These are phyloP conservation scores for Dendrolimus punctatus DNA, from an alignment of 1,140 invertebrate species.

Conservation along the genomic window DNA sequence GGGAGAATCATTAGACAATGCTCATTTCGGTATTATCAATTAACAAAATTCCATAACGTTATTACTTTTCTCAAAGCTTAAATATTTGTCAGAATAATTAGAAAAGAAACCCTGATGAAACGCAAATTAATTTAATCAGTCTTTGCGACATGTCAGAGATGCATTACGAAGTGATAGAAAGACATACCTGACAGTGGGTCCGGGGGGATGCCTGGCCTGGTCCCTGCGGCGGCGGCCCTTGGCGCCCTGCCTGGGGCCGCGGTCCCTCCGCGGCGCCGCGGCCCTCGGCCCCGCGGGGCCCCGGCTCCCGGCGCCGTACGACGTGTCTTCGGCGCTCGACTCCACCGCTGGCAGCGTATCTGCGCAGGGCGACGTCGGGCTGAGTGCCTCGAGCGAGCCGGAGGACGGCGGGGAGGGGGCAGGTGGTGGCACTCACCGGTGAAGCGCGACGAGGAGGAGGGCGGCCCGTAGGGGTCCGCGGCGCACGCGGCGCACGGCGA, in stretches of 20 bases:
- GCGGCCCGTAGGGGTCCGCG: slow-evolving; percentile 43
- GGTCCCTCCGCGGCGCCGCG: slow-evolving; percentile 8
- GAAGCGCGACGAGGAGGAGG: slow-evolving; percentile 33
- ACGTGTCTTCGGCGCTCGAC: slow-evolving; percentile 42
- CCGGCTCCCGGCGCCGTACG: slow-evolving; percentile 20
- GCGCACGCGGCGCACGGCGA: slow-evolving; percentile 80
- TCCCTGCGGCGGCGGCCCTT: slow-evolving; percentile 25
- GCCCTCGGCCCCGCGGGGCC: slow-evolving; percentile 5
- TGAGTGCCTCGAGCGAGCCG: background rate
- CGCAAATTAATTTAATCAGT: too few species aligned
- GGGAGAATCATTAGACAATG: too few species aligned
- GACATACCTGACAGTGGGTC: slow-evolving; percentile 31
- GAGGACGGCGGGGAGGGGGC: background rate
- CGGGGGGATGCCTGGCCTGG: slow-evolving; percentile 10
- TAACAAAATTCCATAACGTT: too few species aligned
- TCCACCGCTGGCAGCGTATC: slow-evolving; percentile 45
- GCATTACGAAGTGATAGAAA: too few species aligned
- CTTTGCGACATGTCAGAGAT: too few species aligned
- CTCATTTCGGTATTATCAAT: too few species aligned
- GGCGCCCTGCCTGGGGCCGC: slow-evolving; percentile 8
- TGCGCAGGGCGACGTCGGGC: slow-evolving; percentile 5
- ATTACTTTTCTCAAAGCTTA: too few species aligned
- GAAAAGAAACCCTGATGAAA: too few species aligned
- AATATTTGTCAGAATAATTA: too few species aligned
- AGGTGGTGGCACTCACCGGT: slow-evolving; percentile 18